phyloP scores from a whole-genome alignment of 2,113 vertebrate genomes.

The Cardinalis cardinalis region DNA sequence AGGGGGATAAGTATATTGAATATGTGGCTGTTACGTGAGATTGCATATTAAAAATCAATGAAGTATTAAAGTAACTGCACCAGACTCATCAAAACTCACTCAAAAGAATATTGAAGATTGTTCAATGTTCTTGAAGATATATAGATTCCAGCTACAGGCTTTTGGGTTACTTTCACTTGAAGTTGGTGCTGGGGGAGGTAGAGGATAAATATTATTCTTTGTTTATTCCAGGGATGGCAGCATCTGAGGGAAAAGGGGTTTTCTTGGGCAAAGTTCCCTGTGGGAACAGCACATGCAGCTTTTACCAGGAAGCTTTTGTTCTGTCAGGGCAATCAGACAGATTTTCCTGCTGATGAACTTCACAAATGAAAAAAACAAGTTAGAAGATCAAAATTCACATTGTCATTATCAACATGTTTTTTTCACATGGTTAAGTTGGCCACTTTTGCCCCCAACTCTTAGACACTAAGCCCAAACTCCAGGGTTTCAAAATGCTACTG shows the following conservation, averaged over 20 bases:
- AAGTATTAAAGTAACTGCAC: not conserved
- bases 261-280: not conserved
- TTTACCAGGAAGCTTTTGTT: not conserved
- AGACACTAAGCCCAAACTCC: not conserved
- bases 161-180: not conserved
- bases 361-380: not conserved
- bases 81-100: not conserved
- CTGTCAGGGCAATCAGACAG: not conserved
- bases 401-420: accelerated
- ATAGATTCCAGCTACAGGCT: not conserved
- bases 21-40: accelerated
- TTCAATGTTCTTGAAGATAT: no score
- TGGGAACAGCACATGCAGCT: not conserved
- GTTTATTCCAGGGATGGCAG: not conserved
- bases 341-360: not conserved
- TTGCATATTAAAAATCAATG: not conserved
- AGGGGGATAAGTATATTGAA: accelerated
- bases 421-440: accelerated
- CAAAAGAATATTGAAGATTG: not conserved
- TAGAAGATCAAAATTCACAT: not conserved
- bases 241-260: not conserved
- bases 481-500: not conserved
- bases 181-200: not conserved
- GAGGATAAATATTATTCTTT: not conserved
- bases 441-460: not conserved